These are phyloP conservation scores for Limnephilus auricula DNA, from an alignment of 2,888 invertebrate genomes.

Conservation along the genomic window DNA sequence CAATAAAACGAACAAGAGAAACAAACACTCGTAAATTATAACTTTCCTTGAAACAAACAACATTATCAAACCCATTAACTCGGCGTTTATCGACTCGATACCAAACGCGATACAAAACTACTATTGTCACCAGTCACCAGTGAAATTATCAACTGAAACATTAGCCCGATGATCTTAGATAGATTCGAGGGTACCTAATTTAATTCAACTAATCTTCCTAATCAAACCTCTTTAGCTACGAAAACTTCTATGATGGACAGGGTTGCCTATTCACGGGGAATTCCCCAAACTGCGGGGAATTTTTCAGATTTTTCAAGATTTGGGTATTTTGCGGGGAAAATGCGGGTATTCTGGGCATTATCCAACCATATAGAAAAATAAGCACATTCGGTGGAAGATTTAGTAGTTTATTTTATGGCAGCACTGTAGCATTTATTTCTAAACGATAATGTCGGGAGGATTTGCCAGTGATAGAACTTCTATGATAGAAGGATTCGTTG, in stretches of 20 bases:
- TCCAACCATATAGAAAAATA: too few species aligned
- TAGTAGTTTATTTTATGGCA: too few species aligned
- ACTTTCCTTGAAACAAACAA: slow-evolving; percentile 46
- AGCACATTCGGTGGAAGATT: too few species aligned
- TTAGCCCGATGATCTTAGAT: neutral
- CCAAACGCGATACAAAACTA: slow-evolving; percentile 25
- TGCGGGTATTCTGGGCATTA: too few species aligned
- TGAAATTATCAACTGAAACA: neutral
- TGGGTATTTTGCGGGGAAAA: too few species aligned
- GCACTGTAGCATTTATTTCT: too few species aligned
- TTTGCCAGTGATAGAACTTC: too few species aligned
- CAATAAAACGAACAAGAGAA: slow-evolving; percentile 35
- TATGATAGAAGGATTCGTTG: too few species aligned
- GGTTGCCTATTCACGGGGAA: too few species aligned
- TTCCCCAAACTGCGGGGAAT: too few species aligned
- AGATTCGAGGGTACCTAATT: neutral
- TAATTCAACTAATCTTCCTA: neutral
- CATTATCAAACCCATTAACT: slow-evolving; percentile 43
- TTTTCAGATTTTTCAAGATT: too few species aligned
- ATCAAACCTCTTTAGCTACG: neutral
- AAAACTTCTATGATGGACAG: neutral
- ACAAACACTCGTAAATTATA: slow-evolving; percentile 49
- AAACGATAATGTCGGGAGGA: too few species aligned
- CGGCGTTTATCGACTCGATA: slow-evolving; percentile 30
- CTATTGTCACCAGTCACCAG: slow-evolving; percentile 23